Percentiles rank a stretch among this genome's conserved stretches.
These are phyloP conservation scores for Oryzias curvinotus DNA, from an alignment of 2,113 vertebrate species.

Conservation along the genomic window DNA sequence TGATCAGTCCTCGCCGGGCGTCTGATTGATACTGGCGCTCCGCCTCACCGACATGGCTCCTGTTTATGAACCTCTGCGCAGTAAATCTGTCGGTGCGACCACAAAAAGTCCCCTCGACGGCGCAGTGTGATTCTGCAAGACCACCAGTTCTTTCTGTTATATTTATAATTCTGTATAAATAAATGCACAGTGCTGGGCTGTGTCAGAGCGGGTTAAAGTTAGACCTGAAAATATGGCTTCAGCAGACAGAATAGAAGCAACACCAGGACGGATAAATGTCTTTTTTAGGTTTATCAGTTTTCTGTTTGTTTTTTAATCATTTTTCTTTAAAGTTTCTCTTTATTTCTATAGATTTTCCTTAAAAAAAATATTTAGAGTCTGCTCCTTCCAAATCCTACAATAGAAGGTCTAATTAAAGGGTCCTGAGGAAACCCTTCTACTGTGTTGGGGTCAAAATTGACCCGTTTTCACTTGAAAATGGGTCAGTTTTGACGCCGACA, in stretches of 20 bases:
- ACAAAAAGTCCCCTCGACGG: constrained; percentile 57
- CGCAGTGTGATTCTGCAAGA: constrained; percentile 41
- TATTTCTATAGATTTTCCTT: too few species aligned
- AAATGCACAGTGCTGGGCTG: constrained; percentile 24
- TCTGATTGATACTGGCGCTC: constrained; percentile 15
- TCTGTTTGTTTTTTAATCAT: too few species aligned
- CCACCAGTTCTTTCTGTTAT: constrained; percentile 50
- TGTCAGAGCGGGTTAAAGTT: constrained; percentile 15
- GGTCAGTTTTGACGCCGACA: too few species aligned
- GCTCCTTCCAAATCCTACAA: too few species aligned
- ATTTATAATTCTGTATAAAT: constrained; percentile 52
- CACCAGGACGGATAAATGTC: not conserved
- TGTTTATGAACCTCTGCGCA: constrained; percentile 58
- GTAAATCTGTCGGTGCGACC: constrained; percentile 62
- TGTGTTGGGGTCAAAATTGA: too few species aligned
- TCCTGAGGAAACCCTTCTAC: constrained; percentile 20
- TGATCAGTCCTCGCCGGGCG: constrained; percentile 18
- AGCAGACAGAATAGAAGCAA: constrained; percentile 1
- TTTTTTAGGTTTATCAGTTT: not conserved
- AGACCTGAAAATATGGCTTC: not conserved
- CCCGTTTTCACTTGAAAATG: too few species aligned
- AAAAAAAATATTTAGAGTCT: too few species aligned
- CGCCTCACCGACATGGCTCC: constrained; percentile 29
- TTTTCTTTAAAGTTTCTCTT: too few species aligned
- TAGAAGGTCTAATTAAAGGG: constrained; percentile 23